These are phyloP conservation scores for human DNA, from an alignment of 2,113 vertebrate genomes.

Conservation along the genomic window GRCh38 chr21:38421001-38421500, in stretches of 20 bases:
- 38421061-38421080: rapidly evolving
- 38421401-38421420: rapidly evolving
- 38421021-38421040: rapidly evolving
- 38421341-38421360: rapidly evolving
- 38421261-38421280: too few relatives aligned
- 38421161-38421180: rapidly evolving
- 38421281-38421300: rapidly evolving
- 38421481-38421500: background rate
- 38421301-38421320: background rate
- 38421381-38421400: background rate
- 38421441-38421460: background rate
- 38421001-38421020: background rate
- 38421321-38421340: background rate
- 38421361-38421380: background rate
- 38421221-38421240: background rate
- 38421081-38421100: rapidly evolving
- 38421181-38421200: rapidly evolving
- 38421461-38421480: rapidly evolving
- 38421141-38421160: too few relatives aligned
- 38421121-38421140: background rate
- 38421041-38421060: background rate
- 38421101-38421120: rapidly evolving
- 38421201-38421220: background rate
- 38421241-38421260: background rate
- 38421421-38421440: rapidly evolving